Evolutionary conservation across 2,113 vertebrate genomes (phyloP).

Genomic region (Hippocampus guttulatus): DNA sequence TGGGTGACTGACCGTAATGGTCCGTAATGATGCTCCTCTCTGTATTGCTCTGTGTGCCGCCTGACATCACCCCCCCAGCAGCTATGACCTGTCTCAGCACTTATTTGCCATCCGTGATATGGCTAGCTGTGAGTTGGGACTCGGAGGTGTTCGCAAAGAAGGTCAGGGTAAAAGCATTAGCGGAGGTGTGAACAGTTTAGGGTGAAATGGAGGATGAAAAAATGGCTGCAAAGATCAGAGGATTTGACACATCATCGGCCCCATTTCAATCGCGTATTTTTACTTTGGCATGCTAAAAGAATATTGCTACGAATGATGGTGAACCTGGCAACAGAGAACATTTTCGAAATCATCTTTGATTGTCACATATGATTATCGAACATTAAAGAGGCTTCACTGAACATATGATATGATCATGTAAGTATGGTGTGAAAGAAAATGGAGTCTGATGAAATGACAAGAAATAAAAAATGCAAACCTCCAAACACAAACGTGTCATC

Average conservation of each 20-base stretch:
- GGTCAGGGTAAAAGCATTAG: conserved; percentile 25
- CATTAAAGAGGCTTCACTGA: no score
- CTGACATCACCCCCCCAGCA: conserved; percentile 22
- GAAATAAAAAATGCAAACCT: neutral
- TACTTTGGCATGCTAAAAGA: neutral
- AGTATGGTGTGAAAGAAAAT: neutral
- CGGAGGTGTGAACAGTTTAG: neutral
- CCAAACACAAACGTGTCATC: neutral
- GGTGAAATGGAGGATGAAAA: conserved; percentile 1
- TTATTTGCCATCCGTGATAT: conserved; percentile 43
- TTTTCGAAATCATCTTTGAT: no score
- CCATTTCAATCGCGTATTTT: neutral
- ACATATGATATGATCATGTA: neutral
- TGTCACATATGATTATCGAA: no score
- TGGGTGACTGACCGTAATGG: conserved; percentile 54
- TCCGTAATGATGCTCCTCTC: conserved; percentile 54
- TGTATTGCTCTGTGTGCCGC: conserved; percentile 29
- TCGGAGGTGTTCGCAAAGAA: conserved; percentile 18
- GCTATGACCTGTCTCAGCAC: conserved; percentile 39
- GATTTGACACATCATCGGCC: neutral
- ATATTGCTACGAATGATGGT: neutral
- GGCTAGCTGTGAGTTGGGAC: conserved; percentile 11
- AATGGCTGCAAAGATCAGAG: neutral
- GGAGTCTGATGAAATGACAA: no score
- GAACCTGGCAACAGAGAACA: neutral